Percentiles rank a stretch among this genome's conserved stretches.
Evolutionary conservation across 2,888 invertebrate genomes (phyloP).

Genomic region (Mesodorylaimus sp.): DNA sequence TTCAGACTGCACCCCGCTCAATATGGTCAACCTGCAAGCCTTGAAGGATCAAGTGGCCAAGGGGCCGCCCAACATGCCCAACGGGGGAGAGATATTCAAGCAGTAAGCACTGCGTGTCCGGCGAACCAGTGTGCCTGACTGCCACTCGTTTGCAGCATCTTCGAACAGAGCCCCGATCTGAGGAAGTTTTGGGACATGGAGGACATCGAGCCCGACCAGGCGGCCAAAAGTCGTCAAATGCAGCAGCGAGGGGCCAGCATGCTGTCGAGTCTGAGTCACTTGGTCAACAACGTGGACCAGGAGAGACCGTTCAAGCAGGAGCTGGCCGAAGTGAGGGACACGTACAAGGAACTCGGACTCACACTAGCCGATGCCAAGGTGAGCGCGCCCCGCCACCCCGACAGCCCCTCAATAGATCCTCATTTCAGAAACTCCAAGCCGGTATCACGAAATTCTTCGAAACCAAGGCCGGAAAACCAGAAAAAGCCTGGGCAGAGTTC

Average conservation of each 20-base stretch:
- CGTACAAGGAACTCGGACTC: not conserved
- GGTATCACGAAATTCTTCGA: not conserved
- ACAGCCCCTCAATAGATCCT: no score
- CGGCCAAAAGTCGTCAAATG: not conserved
- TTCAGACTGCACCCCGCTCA: no score
- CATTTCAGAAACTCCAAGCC: not conserved
- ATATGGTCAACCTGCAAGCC: no score
- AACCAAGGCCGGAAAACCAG: not conserved
- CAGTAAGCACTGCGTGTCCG: not conserved
- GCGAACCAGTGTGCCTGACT: not conserved
- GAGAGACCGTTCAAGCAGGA: not conserved
- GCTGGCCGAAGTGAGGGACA: not conserved
- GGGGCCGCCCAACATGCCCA: not conserved
- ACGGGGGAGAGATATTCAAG: slow-evolving; percentile 1
- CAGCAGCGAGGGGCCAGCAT: not conserved
- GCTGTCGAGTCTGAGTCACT: not conserved
- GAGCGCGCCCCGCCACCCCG: no score
- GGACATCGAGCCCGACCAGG: not conserved
- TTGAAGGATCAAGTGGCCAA: not conserved
- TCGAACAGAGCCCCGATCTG: not conserved
- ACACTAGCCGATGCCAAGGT: slow-evolving; percentile 1
- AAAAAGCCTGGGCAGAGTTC: not conserved
- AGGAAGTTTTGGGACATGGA: slow-evolving; percentile 1
- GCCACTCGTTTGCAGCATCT: slow-evolving; percentile 2
- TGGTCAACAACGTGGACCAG: not conserved